These are phyloP conservation scores for Tetragonula clypearis DNA, from an alignment of 1,140 invertebrate genomes.

Conservation along the genomic window DNA sequence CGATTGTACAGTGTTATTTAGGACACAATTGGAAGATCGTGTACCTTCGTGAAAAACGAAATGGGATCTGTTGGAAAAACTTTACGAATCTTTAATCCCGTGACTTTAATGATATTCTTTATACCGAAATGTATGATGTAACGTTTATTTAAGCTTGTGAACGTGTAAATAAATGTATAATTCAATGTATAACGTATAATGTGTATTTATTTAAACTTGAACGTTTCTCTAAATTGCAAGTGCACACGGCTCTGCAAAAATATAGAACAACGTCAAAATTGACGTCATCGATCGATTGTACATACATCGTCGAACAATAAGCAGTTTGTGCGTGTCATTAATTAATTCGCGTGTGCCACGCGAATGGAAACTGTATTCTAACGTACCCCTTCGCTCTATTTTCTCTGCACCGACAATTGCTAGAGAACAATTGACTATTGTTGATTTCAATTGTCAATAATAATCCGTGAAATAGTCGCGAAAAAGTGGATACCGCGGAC, in stretches of 20 bases:
- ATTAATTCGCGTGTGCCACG: neutral
- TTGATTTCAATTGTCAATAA: too few species aligned
- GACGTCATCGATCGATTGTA: neutral
- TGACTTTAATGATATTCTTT: neutral
- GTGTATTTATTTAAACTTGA: too few species aligned
- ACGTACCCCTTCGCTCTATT: neutral
- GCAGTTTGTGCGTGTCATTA: neutral
- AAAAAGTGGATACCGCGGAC: neutral
- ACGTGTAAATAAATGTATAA: too few species aligned
- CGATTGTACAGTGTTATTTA: neutral
- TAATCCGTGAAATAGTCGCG: neutral
- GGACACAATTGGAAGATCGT: neutral
- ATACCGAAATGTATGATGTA: too few species aligned
- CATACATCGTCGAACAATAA: neutral
- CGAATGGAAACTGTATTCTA: neutral
- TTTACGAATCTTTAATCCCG: neutral
- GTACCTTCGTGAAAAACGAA: neutral
- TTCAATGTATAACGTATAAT: too few species aligned
- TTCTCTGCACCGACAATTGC: neutral
- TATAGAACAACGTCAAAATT: neutral
- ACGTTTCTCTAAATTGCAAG: too few species aligned
- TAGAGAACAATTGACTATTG: neutral
- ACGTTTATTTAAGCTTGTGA: too few species aligned
- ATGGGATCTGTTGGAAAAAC: neutral
- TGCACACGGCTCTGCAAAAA: too few species aligned